Evolutionary conservation across 1,140 invertebrate species (phyloP).

Genomic region (Berghia stephanieae): DNA sequence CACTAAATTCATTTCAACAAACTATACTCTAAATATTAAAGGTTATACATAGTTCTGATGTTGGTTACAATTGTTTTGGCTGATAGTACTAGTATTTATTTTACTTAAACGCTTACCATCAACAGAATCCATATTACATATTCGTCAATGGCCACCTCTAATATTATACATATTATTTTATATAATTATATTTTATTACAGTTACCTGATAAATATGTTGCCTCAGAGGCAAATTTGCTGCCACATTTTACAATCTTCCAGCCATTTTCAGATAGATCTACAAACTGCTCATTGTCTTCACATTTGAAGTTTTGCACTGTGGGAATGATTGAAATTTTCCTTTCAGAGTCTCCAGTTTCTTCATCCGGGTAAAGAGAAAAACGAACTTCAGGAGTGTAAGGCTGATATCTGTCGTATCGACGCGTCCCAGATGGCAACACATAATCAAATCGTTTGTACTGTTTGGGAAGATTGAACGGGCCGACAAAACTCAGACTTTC

Average conservation of each 20-base stretch:
- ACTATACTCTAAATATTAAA: too few species aligned
- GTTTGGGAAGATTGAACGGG: slow-evolving; percentile 41
- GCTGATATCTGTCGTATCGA: slow-evolving; percentile 48
- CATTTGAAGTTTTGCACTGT: slow-evolving; percentile 28
- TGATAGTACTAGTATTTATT: too few species aligned
- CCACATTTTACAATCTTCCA: slow-evolving; percentile 24
- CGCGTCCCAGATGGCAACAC: slow-evolving; percentile 35
- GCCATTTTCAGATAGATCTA: neutral
- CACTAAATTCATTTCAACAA: too few species aligned
- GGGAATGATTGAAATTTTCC: slow-evolving; percentile 23
- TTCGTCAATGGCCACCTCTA: too few species aligned
- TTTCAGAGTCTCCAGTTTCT: slow-evolving; percentile 37
- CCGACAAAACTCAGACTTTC: slow-evolving; percentile 52
- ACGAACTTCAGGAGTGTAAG: slow-evolving; percentile 47
- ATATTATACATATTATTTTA: too few species aligned
- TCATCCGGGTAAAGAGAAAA: slow-evolving; percentile 33
- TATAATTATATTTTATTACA: too few species aligned
- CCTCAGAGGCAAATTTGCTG: slow-evolving; percentile 21
- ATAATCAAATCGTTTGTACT: slow-evolving; percentile 53
- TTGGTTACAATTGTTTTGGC: too few species aligned
- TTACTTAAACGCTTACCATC: too few species aligned
- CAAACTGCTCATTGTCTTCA: neutral
- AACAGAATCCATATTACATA: too few species aligned
- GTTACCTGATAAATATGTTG: slow-evolving; percentile 29
- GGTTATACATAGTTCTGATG: too few species aligned